A percentile compares a stretch with the other conserved stretches of the same genome.
Conservation (phyloP, 2,888 invertebrate genomes). For the Lamellibrachia columna region DNA sequence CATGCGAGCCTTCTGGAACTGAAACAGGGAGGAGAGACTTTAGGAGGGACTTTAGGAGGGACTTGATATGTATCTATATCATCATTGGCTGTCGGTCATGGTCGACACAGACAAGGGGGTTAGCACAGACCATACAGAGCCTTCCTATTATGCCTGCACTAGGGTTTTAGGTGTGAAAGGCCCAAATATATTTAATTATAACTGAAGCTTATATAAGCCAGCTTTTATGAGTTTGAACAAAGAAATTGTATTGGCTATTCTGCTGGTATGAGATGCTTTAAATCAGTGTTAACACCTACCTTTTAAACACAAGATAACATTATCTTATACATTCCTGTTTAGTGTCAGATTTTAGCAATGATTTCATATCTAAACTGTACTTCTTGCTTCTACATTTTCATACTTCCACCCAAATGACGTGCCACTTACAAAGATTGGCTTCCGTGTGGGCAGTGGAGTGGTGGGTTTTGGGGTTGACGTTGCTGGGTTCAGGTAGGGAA, state of each 20-base stretch:
- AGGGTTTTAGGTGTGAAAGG: no score
- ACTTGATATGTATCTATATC: neutral
- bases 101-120: no score
- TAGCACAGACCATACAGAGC: no score
- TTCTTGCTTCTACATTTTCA: neutral
- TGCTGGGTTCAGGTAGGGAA: neutral
- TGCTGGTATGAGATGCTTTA: no score
- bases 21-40: neutral
- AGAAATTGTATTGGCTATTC: no score
- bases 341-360: neutral
- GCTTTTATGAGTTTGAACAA: no score
- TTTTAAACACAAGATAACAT: neutral
- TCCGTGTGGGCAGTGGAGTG: neutral
- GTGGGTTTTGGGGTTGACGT: neutral
- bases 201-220: no score
- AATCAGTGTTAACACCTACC: no score
- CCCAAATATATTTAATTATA: no score
- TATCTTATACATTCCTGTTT: neutral
- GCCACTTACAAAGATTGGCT: neutral
- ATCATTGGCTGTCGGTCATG: neutral
- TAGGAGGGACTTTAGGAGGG: neutral
- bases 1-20: slow-evolving; percentile 8
- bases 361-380: neutral
- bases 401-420: neutral
- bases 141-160: no score